These are phyloP conservation scores for Polydesmus complanatus DNA, from an alignment of 2,888 invertebrate genomes.

Conservation along the genomic window DNA sequence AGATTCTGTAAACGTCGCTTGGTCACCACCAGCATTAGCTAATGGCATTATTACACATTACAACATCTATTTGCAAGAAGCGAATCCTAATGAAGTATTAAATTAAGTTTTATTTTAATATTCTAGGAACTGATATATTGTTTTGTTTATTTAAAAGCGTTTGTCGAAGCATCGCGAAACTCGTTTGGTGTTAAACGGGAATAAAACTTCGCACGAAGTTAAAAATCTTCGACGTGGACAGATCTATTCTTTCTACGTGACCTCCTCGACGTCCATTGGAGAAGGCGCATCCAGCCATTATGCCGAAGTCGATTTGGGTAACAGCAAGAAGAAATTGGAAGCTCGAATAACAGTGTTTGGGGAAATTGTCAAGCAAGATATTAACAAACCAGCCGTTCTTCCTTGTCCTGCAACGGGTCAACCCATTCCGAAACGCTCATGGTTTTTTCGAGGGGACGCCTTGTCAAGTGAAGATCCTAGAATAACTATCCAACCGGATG, in stretches of 20 bases:
- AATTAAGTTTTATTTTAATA: background rate
- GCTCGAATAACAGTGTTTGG: constrained; percentile 19
- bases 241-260: constrained; percentile 70
- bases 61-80: constrained; percentile 57
- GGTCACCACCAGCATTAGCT: constrained; percentile 82
- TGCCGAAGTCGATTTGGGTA: constrained; percentile 1
- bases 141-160: background rate
- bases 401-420: background rate
- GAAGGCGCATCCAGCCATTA: constrained; percentile 42
- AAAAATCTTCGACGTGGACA: background rate
- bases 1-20: constrained; percentile 80
- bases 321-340: background rate
- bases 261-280: constrained; percentile 66
- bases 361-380: background rate
- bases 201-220: background rate
- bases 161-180: background rate
- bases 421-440: background rate
- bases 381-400: background rate
- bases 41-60: constrained; percentile 89
- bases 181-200: background rate
- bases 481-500: constrained; percentile 15
- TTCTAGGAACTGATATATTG: background rate
- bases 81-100: background rate
- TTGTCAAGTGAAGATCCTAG: background rate
- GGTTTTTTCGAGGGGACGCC: background rate